phyloP scores from a whole-genome alignment of 2,113 vertebrate genomes.

The Progne subis region DNA sequence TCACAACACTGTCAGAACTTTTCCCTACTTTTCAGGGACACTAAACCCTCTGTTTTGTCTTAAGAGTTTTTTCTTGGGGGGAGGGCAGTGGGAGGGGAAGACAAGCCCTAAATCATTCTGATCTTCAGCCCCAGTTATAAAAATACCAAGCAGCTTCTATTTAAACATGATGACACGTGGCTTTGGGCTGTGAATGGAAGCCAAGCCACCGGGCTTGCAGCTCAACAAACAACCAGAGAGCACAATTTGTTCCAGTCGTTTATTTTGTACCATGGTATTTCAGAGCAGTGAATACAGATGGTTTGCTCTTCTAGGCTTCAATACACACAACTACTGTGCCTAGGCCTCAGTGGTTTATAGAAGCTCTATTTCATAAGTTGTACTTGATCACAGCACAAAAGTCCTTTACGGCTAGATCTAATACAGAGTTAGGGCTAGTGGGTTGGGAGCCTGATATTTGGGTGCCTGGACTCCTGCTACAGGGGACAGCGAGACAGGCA shows the following conservation, averaged over 20 bases:
- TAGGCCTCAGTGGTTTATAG: conserved; percentile 52
- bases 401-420: conserved; percentile 63
- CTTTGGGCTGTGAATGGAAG: not conserved
- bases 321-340: conserved; percentile 29
- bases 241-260: not conserved
- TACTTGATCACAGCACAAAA: conserved; percentile 51
- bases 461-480: conserved; percentile 56
- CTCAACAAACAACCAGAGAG: not conserved
- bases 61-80: accelerated
- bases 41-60: not conserved
- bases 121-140: not conserved
- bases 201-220: not conserved
- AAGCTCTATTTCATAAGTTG: conserved; percentile 55
- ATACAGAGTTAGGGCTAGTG: conserved; percentile 58
- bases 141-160: not conserved
- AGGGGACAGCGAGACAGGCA: conserved; percentile 35
- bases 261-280: conserved; percentile 57
- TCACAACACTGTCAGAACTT: not conserved
- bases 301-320: conserved; percentile 54
- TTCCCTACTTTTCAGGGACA: not conserved
- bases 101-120: not conserved
- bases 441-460: not conserved
- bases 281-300: conserved; percentile 48
- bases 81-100: not conserved
- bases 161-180: not conserved